These are phyloP conservation scores for Eulithis prunata DNA, from an alignment of 2,888 invertebrate genomes.

Conservation along the genomic window DNA sequence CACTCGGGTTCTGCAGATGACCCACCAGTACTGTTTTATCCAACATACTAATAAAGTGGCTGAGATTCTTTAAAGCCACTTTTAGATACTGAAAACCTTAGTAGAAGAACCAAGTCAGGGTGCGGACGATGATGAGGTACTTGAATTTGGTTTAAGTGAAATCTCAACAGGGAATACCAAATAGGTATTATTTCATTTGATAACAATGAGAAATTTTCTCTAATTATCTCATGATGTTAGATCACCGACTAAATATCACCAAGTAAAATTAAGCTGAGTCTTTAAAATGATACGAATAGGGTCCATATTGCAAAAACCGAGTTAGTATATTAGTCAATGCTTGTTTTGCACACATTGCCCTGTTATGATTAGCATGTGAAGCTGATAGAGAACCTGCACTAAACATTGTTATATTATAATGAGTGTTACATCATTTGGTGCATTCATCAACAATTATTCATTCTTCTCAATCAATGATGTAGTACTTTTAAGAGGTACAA, in stretches of 20 bases:
- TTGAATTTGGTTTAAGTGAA: neutral
- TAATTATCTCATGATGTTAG: slow-evolving; percentile 17
- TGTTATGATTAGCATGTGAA: slow-evolving; percentile 62
- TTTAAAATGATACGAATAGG: slow-evolving; percentile 14
- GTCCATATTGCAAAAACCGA: slow-evolving; percentile 21
- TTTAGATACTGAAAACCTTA: too few species aligned
- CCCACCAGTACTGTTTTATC: too few species aligned
- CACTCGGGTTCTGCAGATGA: too few species aligned
- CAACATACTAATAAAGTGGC: too few species aligned
- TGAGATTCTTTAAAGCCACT: too few species aligned
- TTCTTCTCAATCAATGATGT: neutral
- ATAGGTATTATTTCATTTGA: slow-evolving; percentile 5
- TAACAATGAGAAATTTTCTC: slow-evolving; percentile 4
- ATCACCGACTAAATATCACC: slow-evolving; percentile 13
- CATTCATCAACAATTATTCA: slow-evolving; percentile 13
- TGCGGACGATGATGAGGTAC: too few species aligned
- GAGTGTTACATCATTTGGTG: slow-evolving; percentile 49
- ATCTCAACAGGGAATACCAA: neutral
- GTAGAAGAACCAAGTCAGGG: too few species aligned
- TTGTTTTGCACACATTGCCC: slow-evolving; percentile 50
- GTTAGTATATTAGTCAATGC: slow-evolving; percentile 16
- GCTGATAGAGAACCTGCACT: slow-evolving; percentile 50
- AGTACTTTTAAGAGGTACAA: too few species aligned
- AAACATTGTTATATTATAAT: slow-evolving; percentile 56
- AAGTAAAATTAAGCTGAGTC: neutral